These are phyloP conservation scores for Chinchilla lanigera DNA, from an alignment of 2,113 vertebrate genomes.

Conservation along the genomic window DNA sequence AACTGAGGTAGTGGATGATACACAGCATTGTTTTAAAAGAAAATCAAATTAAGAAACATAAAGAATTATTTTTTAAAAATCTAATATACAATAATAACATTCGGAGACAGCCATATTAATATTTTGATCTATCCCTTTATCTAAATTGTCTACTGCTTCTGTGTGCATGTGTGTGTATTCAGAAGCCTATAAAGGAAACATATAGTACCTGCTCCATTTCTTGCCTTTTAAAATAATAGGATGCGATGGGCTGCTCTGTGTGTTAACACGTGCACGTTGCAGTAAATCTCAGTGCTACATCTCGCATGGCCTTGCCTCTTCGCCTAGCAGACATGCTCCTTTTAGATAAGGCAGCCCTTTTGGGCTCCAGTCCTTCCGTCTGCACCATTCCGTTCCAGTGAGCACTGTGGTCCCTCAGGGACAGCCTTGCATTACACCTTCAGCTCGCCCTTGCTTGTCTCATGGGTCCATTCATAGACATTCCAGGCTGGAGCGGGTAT, in stretches of 20 bases:
- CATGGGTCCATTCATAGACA: neutral
- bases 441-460: neutral
- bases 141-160: neutral
- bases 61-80: neutral
- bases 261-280: neutral
- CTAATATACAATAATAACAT: slow-evolving; percentile 8
- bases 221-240: neutral
- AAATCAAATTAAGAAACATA: neutral
- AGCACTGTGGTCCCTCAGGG: neutral
- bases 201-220: neutral
- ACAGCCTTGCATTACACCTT: neutral
- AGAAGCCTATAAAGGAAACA: neutral
- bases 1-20: neutral
- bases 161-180: neutral
- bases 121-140: neutral
- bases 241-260: neutral
- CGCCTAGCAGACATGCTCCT: neutral
- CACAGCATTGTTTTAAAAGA: neutral
- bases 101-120: neutral
- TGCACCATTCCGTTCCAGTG: neutral
- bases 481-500: neutral
- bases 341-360: neutral
- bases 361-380: neutral
- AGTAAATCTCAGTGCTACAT: slow-evolving; percentile 33
- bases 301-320: neutral